phyloP scores from a whole-genome alignment of 2,888 invertebrate species.

The Mythimna ferrago region DNA sequence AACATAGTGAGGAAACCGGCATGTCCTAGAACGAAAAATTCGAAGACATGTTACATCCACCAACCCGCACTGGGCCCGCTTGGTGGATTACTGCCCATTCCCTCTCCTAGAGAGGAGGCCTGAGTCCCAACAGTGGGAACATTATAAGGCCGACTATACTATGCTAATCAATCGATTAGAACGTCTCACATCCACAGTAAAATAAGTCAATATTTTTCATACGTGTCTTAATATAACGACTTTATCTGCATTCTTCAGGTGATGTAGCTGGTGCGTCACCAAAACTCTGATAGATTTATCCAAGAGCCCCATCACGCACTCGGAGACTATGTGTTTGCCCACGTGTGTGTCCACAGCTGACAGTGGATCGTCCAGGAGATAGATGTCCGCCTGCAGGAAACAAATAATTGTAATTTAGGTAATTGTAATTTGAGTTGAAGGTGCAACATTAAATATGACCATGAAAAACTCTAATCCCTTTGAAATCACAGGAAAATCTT shows the following conservation, averaged over 20 bases:
- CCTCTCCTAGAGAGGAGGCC: too few species aligned
- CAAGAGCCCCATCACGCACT: slow-evolving; percentile 92
- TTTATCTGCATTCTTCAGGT: slow-evolving; percentile 92
- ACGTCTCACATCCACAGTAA: neutral
- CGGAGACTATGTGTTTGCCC: slow-evolving; percentile 93
- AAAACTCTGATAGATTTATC: slow-evolving; percentile 93
- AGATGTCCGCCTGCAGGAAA: slow-evolving; percentile 91
- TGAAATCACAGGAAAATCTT: neutral
- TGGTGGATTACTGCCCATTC: too few species aligned
- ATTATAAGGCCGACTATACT: too few species aligned
- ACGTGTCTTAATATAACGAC: slow-evolving; percentile 93
- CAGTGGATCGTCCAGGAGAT: slow-evolving; percentile 94
- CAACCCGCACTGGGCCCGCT: too few species aligned
- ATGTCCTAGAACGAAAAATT: too few species aligned
- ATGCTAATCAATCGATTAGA: neutral
- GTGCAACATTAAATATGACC: too few species aligned
- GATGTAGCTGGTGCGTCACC: slow-evolving; percentile 97
- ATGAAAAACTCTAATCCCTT: neutral
- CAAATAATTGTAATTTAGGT: too few species aligned
- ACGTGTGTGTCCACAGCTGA: slow-evolving; percentile 95
- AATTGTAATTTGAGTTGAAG: too few species aligned
- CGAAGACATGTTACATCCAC: too few species aligned
- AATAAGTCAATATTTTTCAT: slow-evolving; percentile 65
- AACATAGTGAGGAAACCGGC: too few species aligned
- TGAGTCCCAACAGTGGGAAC: too few species aligned